A percentile compares a stretch with the other conserved stretches of the same genome.
Conservation (phyloP, 1,140 invertebrate species). For the Hypsibius dujardini region DNA sequence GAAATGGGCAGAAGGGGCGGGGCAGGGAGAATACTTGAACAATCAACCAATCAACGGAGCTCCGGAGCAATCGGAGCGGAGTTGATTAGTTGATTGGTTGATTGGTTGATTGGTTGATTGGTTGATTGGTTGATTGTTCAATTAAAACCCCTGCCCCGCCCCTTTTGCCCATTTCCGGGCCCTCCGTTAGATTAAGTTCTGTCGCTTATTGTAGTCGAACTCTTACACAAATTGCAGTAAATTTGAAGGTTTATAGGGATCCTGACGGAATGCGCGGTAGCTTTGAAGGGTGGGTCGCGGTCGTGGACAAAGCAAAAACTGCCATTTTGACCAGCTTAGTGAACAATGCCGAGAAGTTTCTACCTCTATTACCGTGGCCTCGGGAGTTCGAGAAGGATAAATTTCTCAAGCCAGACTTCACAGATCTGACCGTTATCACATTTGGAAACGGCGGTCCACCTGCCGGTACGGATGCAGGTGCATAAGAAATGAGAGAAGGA, state of each 20-base stretch:
- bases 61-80: too few relatives aligned
- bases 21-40: neutral
- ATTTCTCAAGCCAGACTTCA: slow-evolving; percentile 82
- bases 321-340: slow-evolving; percentile 69
- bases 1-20: neutral
- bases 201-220: neutral
- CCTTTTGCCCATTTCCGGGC: too few relatives aligned
- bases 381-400: slow-evolving; percentile 69
- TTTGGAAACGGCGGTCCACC: slow-evolving; percentile 79
- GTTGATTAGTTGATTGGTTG: too few relatives aligned
- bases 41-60: too few relatives aligned
- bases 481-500: too few relatives aligned
- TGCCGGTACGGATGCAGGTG: slow-evolving; percentile 39
- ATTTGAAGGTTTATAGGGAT: neutral
- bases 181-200: too few relatives aligned
- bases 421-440: slow-evolving; percentile 79
- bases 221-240: neutral
- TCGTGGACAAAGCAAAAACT: slow-evolving; percentile 84
- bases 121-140: too few relatives aligned
- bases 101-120: too few relatives aligned
- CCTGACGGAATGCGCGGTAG: neutral
- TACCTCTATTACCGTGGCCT: slow-evolving; percentile 69
- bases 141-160: too few relatives aligned
- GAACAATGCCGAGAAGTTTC: slow-evolving; percentile 48
- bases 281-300: slow-evolving; percentile 56